Evolutionary conservation across 2,113 vertebrate species (phyloP).

Genomic region (Pitta sordida): DNA sequence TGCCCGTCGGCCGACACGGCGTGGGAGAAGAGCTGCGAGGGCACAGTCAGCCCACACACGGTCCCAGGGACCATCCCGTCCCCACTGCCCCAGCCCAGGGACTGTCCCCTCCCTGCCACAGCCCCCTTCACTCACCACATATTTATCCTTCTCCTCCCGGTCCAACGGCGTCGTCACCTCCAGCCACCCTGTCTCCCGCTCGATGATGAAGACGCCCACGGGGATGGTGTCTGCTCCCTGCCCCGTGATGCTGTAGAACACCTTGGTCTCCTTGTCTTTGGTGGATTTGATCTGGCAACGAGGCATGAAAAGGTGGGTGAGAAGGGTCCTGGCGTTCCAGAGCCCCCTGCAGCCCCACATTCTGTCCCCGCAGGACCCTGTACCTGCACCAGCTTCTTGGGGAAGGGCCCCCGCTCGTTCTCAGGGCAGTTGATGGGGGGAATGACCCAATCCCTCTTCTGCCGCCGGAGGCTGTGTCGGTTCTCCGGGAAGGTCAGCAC

Average conservation of each 20-base stretch:
- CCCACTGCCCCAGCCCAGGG: neutral
- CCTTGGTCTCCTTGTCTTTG: constrained; percentile 57
- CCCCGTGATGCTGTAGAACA: constrained; percentile 78
- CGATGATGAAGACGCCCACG: constrained; percentile 63
- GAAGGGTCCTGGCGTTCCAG: rapidly evolving
- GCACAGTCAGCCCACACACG: neutral
- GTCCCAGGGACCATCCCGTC: neutral
- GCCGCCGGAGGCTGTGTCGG: neutral
- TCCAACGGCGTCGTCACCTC: constrained; percentile 72
- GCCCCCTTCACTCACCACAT: neutral
- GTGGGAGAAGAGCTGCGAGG: neutral
- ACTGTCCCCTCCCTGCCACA: rapidly evolving
- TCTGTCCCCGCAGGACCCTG: neutral
- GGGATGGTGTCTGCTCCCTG: constrained; percentile 69
- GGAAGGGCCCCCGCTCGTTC: constrained; percentile 75
- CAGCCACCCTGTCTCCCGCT: constrained; percentile 67
- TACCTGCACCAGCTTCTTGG: constrained; percentile 68
- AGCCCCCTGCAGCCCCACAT: rapidly evolving
- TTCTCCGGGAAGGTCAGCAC: constrained; percentile 5
- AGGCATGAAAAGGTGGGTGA: neutral
- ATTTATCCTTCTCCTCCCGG: constrained; percentile 65
- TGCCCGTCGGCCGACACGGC: neutral
- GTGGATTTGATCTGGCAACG: constrained; percentile 71
- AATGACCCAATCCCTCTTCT: constrained; percentile 81
- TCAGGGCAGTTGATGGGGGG: constrained; percentile 70